Evolutionary conservation across 2,113 vertebrate species (phyloP).

Genomic region (Prunella fulvescens): DNA sequence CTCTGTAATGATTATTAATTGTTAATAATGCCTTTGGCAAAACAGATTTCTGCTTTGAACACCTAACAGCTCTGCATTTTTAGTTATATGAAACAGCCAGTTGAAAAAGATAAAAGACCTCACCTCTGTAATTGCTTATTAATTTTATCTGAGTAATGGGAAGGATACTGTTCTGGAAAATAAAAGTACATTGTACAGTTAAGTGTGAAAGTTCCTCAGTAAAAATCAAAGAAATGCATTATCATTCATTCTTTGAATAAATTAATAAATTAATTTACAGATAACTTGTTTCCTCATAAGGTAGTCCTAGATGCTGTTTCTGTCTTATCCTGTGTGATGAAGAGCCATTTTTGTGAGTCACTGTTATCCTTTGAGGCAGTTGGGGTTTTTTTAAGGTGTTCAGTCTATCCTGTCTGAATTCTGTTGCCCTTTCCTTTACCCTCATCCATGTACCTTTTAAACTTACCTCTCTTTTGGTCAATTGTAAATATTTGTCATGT

Average conservation of each 20-base stretch:
- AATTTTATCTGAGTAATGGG: slow-evolving; percentile 35
- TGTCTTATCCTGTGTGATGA: not conserved
- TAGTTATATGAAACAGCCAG: slow-evolving; percentile 45
- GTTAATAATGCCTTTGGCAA: slow-evolving; percentile 85
- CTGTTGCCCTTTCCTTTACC: not conserved
- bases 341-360: not conserved
- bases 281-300: not conserved
- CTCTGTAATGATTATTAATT: slow-evolving; percentile 87
- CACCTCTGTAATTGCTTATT: slow-evolving; percentile 41
- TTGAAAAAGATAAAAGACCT: slow-evolving; percentile 19
- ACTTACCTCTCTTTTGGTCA: not conserved
- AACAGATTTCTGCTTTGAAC: slow-evolving; percentile 72
- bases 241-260: not conserved
- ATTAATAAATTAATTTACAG: not conserved
- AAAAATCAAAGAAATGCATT: not conserved
- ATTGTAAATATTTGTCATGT: not conserved
- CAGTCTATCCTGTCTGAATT: not conserved
- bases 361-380: not conserved
- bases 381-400: not conserved
- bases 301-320: not conserved
- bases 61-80: slow-evolving; percentile 69
- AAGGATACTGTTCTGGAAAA: slow-evolving; percentile 26
- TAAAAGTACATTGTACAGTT: not conserved
- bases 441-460: not conserved
- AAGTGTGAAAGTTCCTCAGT: not conserved